phyloP scores from a whole-genome alignment of 2,888 invertebrate genomes.

The Drosophila pseudotakahashii region DNA sequence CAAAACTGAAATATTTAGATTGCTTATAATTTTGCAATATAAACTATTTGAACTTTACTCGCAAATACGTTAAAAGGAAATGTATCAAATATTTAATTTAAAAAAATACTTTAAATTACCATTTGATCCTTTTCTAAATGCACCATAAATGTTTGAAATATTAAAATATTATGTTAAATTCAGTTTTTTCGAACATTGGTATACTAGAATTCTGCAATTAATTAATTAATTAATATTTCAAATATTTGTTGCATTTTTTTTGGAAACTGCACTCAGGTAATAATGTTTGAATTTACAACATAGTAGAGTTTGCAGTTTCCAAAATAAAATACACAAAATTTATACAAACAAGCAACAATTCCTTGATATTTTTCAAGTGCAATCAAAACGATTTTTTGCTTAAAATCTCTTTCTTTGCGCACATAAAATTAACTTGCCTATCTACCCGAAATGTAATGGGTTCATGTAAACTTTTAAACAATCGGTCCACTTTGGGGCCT shows the following conservation, averaged over 20 bases:
- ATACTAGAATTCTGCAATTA: too few relatives aligned
- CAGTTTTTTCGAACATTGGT: too few relatives aligned
- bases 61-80: background rate
- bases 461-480: background rate
- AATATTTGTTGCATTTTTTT: constrained; percentile 23
- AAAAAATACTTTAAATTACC: background rate
- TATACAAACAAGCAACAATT: constrained; percentile 78
- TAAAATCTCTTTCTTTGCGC: constrained; percentile 82
- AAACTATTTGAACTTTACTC: constrained; percentile 19
- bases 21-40: background rate
- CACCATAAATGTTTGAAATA: constrained; percentile 47
- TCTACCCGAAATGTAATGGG: background rate
- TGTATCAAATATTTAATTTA: background rate
- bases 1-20: background rate
- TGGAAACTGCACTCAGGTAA: background rate
- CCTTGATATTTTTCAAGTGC: constrained; percentile 71
- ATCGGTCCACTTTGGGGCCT: background rate
- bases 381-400: constrained; percentile 84
- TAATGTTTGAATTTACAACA: too few relatives aligned
- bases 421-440: background rate
- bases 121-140: background rate
- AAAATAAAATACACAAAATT: background rate
- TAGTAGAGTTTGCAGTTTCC: constrained; percentile 9
- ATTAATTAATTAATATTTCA: constrained; percentile 15
- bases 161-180: too few relatives aligned